phyloP scores from a whole-genome alignment of 2,888 invertebrate species.

The Trachelus stipa region DNA sequence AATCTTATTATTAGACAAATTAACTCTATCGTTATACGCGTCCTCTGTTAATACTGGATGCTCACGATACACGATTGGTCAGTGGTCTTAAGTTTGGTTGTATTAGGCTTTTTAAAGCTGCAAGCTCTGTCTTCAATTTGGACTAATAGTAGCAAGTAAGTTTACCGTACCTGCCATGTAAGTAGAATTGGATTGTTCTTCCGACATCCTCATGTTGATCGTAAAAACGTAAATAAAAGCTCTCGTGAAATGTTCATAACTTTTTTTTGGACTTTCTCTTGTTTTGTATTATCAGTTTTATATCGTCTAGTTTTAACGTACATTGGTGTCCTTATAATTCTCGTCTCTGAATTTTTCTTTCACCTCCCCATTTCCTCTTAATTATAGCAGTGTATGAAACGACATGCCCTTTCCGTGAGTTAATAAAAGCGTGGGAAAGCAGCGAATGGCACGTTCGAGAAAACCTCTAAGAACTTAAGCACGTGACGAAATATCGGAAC shows the following conservation, averaged over 20 bases:
- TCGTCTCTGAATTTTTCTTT: background rate
- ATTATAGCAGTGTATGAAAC: background rate
- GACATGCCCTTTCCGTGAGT: background rate
- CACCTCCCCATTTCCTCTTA: background rate
- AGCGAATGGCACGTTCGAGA: background rate
- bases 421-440: background rate
- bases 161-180: background rate
- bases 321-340: background rate
- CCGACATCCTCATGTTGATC: too few relatives aligned
- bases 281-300: background rate
- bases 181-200: background rate
- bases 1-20: background rate
- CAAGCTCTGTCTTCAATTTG: background rate
- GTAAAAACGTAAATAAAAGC: too few relatives aligned
- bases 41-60: background rate
- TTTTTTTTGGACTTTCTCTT: background rate
- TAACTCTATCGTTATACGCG: background rate
- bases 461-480: background rate
- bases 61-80: background rate
- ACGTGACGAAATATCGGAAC: background rate
- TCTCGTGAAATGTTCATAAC: too few relatives aligned
- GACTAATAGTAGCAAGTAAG: background rate
- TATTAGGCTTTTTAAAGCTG: background rate
- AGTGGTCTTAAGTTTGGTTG: background rate
- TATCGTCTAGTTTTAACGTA: background rate